Percentiles rank a stretch among this genome's conserved stretches.
Conservation (phyloP, 1,140 invertebrate genomes). For the Drosophila santomea region DNA sequence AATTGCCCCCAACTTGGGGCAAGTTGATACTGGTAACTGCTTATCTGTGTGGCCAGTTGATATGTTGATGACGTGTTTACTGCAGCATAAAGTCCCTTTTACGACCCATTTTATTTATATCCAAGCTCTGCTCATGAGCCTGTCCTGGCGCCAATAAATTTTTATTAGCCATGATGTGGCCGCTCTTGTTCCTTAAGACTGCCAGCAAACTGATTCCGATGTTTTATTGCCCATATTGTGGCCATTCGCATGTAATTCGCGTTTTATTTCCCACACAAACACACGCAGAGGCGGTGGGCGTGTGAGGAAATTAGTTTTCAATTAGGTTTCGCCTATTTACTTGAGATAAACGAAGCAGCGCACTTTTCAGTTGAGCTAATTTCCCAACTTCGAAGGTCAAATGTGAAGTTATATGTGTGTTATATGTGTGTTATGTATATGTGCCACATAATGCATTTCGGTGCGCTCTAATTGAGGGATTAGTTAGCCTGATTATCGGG, state of each 20-base stretch:
- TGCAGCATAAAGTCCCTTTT: constrained; percentile 82
- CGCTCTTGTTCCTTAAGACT: constrained; percentile 63
- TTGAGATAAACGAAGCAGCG: neutral
- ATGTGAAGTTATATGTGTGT: neutral
- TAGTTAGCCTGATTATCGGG: constrained; percentile 59
- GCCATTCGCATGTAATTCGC: constrained; percentile 75
- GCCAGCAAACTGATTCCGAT: constrained; percentile 75
- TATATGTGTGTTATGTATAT: neutral
- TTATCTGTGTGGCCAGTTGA: constrained; percentile 81
- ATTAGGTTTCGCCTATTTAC: constrained; percentile 62
- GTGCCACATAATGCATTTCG: constrained; percentile 11
- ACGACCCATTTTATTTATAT: constrained; percentile 82
- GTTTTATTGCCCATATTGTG: constrained; percentile 77
- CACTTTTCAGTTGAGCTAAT: constrained; percentile 10
- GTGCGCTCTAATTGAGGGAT: constrained; percentile 39
- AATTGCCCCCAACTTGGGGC: constrained; percentile 72
- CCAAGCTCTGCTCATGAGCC: constrained; percentile 55
- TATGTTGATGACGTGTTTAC: constrained; percentile 83
- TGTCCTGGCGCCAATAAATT: constrained; percentile 80
- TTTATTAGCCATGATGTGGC: constrained; percentile 81
- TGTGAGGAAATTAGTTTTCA: constrained; percentile 71
- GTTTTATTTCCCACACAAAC: constrained; percentile 52
- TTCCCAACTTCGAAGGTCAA: neutral
- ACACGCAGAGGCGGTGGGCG: constrained; percentile 27
- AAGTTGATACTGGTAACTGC: constrained; percentile 73